Evolutionary conservation across 1,140 invertebrate genomes (phyloP).

Genomic region (Drepana arcuata): DNA sequence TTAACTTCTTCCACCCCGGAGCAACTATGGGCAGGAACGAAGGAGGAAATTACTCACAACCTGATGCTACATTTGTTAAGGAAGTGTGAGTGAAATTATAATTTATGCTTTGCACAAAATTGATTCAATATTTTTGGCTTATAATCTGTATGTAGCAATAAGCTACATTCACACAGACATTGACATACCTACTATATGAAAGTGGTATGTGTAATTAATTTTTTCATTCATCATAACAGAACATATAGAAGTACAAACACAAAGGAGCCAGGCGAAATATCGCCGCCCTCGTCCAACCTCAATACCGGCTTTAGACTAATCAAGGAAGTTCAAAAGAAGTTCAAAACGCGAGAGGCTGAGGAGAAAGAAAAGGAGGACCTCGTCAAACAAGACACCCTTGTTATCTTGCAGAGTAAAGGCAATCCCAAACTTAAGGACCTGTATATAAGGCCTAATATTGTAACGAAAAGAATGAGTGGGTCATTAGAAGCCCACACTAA

Average conservation of each 20-base stretch:
- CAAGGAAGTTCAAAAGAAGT: conserved; percentile 99
- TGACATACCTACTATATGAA: no score
- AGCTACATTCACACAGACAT: no score
- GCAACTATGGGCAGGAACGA: conserved; percentile 95
- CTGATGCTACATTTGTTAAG: conserved; percentile 97
- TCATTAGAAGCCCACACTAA: conserved; percentile 96
- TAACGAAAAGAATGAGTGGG: conserved; percentile 97
- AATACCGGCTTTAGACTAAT: conserved; percentile 97
- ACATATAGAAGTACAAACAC: conserved; percentile 98
- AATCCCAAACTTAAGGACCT: conserved; percentile 99
- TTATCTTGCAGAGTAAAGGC: conserved; percentile 95
- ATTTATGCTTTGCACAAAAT: conserved; percentile 1
- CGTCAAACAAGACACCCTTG: conserved; percentile 98
- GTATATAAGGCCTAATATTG: conserved; percentile 98
- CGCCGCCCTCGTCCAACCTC: conserved; percentile 94
- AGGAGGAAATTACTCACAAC: conserved; percentile 90
- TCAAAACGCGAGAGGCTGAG: conserved; percentile 97
- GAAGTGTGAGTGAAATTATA: conserved; percentile 86
- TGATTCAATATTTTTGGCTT: background rate
- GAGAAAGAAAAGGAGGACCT: conserved; percentile 98
- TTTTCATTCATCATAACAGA: no score
- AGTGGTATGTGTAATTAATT: no score
- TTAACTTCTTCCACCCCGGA: conserved; percentile 99
- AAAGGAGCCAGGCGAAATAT: conserved; percentile 97
- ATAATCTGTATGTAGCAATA: no score